Percentiles rank a stretch among this genome's conserved stretches.
phyloP scores from a whole-genome alignment of 2,113 vertebrate species.

The Ariopsis seemanni region DNA sequence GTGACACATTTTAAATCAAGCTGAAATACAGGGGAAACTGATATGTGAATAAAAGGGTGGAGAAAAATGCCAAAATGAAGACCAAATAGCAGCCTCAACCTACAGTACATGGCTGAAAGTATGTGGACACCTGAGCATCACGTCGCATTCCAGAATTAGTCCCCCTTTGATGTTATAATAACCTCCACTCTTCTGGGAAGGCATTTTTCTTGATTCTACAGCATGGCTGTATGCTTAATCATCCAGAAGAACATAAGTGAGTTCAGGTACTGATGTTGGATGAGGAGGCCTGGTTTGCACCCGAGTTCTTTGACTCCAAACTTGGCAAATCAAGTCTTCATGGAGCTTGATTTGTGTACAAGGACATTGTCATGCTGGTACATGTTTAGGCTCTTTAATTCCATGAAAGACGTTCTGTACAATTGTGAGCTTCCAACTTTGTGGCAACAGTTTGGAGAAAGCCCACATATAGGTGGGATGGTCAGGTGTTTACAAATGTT shows the following conservation, averaged over 20 bases:
- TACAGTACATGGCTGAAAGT: not conserved
- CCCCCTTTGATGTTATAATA: not conserved
- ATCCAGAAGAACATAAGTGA: not conserved
- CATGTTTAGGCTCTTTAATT: not conserved
- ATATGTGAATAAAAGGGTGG: not conserved
- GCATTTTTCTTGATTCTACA: not conserved
- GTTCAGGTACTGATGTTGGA: not conserved
- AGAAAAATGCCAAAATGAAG: not conserved
- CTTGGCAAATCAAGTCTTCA: too few relatives aligned
- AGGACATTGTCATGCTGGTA: not conserved
- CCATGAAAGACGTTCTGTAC: not conserved
- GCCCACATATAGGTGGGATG: not conserved
- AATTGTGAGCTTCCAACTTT: not conserved
- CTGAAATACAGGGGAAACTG: not conserved
- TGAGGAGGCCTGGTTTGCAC: too few relatives aligned
- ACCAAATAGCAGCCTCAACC: not conserved
- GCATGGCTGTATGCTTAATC: not conserved
- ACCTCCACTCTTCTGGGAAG: too few relatives aligned
- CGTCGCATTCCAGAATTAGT: not conserved
- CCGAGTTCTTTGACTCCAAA: too few relatives aligned
- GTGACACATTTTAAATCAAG: not conserved
- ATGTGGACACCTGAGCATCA: not conserved
- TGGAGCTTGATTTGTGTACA: not conserved
- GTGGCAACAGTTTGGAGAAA: not conserved
- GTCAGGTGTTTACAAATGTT: not conserved